A percentile compares a stretch with the other conserved stretches of the same genome.
Evolutionary conservation across 2,888 invertebrate genomes (phyloP).

Genomic region (Blastobasis adustella): DNA sequence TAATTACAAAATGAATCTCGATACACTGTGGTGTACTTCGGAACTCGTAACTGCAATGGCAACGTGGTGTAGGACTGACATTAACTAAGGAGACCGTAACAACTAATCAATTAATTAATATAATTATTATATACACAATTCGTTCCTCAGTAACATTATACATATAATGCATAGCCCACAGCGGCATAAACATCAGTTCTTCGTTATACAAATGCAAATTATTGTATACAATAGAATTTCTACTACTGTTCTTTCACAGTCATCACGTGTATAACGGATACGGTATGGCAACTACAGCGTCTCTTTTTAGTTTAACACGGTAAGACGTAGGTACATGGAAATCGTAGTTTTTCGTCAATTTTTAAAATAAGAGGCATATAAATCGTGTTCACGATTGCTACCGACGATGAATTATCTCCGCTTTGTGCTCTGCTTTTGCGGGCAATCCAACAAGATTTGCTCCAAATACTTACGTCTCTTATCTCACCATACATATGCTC

Average conservation of each 20-base stretch:
- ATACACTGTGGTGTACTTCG: conserved; percentile 26
- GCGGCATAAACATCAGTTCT: conserved; percentile 33
- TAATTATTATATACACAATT: conserved; percentile 34
- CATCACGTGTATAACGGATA: conserved; percentile 1
- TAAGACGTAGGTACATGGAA: too few relatives aligned
- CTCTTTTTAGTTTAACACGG: too few relatives aligned
- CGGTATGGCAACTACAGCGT: neutral
- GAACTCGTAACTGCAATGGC: conserved; percentile 44
- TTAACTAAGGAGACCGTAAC: conserved; percentile 33
- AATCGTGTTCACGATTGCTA: too few relatives aligned
- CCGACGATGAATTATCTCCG: too few relatives aligned
- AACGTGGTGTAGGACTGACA: conserved; percentile 46
- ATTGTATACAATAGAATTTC: conserved; percentile 42
- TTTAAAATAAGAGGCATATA: too few relatives aligned
- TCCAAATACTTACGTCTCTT: too few relatives aligned
- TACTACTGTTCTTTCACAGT: conserved; percentile 22
- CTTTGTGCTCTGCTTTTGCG: too few relatives aligned
- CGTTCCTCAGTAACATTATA: conserved; percentile 23
- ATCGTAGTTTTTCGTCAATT: too few relatives aligned
- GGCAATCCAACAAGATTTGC: too few relatives aligned
- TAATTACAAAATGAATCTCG: conserved; percentile 50
- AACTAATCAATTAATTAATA: conserved; percentile 26
- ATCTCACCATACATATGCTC: too few relatives aligned
- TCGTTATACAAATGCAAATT: conserved; percentile 43
- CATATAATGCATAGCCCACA: conserved; percentile 12